Evolutionary conservation across 2,888 invertebrate genomes (phyloP).

Genomic region (Polietes domitor): DNA sequence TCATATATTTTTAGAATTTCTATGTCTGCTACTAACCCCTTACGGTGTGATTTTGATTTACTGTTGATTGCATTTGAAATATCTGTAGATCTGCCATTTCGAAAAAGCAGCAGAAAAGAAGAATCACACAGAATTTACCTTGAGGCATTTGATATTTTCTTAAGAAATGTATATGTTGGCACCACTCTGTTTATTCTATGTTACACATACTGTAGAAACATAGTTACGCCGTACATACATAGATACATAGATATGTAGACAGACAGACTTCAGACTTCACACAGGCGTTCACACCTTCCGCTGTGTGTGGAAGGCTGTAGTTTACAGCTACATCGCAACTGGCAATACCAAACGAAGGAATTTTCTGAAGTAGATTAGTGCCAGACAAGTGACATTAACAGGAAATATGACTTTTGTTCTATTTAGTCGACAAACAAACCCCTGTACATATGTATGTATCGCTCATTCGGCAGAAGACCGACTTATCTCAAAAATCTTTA

Average conservation of each 20-base stretch:
- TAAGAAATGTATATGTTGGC: constrained; percentile 56
- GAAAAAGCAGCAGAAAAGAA: not conserved
- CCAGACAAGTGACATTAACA: constrained; percentile 61
- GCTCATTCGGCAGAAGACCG: too few relatives aligned
- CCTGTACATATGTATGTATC: constrained; percentile 1
- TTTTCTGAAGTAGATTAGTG: constrained; percentile 55
- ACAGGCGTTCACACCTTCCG: not conserved
- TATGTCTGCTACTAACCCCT: not conserved
- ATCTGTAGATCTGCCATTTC: constrained; percentile 10
- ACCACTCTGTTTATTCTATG: constrained; percentile 57
- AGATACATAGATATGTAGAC: too few relatives aligned
- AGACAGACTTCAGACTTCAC: too few relatives aligned
- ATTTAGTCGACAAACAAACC: constrained; percentile 48
- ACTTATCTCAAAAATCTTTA: too few relatives aligned
- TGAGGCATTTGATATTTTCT: constrained; percentile 44
- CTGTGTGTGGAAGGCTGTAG: constrained; percentile 3
- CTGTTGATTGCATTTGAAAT: constrained; percentile 28
- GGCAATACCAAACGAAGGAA: constrained; percentile 2
- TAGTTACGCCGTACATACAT: too few relatives aligned
- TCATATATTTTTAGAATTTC: too few relatives aligned
- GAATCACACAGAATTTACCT: constrained; percentile 38
- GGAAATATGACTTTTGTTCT: constrained; percentile 40
- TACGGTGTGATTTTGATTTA: constrained; percentile 20
- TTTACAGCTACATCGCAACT: constrained; percentile 8
- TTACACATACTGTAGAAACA: constrained; percentile 29